phyloP scores from a whole-genome alignment of 2,888 invertebrate species.

The Andrena haemorrhoa region DNA sequence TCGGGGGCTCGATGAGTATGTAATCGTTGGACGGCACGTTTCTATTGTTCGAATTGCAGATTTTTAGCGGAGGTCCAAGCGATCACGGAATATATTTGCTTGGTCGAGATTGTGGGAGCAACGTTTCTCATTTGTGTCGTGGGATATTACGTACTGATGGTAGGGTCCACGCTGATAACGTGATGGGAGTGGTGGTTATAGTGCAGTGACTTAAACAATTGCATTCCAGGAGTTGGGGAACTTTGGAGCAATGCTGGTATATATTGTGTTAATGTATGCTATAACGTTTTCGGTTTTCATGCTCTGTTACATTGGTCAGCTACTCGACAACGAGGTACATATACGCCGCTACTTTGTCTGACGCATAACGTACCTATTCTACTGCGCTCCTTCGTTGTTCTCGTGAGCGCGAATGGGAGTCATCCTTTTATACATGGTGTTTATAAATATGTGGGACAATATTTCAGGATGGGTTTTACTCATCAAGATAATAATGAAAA shows the following conservation, averaged over 20 bases:
- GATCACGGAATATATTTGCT: constrained; percentile 73
- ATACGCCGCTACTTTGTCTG: too few relatives aligned
- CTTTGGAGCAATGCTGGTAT: not conserved
- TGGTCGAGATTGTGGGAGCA: constrained; percentile 77
- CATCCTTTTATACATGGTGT: too few relatives aligned
- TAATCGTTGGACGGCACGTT: not conserved
- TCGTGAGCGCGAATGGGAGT: too few relatives aligned
- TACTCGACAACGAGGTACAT: constrained; percentile 65
- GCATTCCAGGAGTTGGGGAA: constrained; percentile 57
- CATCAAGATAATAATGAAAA: too few relatives aligned
- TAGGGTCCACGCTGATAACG: not conserved
- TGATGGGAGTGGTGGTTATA: not conserved
- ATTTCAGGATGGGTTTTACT: too few relatives aligned
- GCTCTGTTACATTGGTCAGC: constrained; percentile 65
- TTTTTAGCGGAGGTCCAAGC: constrained; percentile 73
- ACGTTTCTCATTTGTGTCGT: constrained; percentile 76
- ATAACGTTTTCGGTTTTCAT: constrained; percentile 55
- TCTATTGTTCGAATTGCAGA: constrained; percentile 54
- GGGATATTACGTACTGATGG: constrained; percentile 74
- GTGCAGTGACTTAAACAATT: not conserved
- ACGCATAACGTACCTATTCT: not conserved
- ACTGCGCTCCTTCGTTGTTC: too few relatives aligned
- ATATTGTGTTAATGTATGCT: not conserved
- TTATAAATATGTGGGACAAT: too few relatives aligned
- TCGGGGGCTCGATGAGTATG: too few relatives aligned